Evolutionary conservation across 2,113 vertebrate species (phyloP), one percentile per base, ranked within the genome.

Genomic region (Brevimyrus niger): DNA sequence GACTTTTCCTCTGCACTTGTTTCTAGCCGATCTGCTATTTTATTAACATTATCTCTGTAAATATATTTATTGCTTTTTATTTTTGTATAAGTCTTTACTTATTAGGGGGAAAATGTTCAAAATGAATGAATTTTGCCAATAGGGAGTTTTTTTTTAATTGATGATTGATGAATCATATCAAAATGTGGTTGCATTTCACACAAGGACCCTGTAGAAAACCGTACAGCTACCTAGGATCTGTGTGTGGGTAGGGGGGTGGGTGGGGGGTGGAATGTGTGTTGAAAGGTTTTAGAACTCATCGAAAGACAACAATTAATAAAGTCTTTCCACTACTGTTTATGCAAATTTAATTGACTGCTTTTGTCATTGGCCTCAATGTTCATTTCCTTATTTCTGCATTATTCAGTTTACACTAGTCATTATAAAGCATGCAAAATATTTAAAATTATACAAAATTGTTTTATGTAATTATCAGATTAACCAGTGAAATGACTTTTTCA

Each of bases 1-100:
- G 44, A 21, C 13, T 3, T 38, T 38, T 53, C 46, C 19, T n/a
- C n/a, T 38, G 27, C 8, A 89, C 84, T 82, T 90, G 27, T 93
- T 91, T 82, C 90, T 91, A 31, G 89, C 90, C 73, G 47, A 84
- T 38, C 89, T 89, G 87, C 91, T 91, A 91, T 92, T 94, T 94
- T 94, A 93, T 93, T 92, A 93, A 94, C 92, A 93, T 90, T 92
- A 89, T 91, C 91, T 82, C 90, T 90, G 89, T 83, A 93, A 92
- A 93, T 86, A 90, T 91, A 93, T 92, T 92, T 91, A 92, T 92
- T 93, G 92, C 92, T 91, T 93, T 91, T 93, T 96, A 95, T 95
- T 96, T 96, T 95, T 95, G 65, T 95, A 95, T 91, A 86, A 92
- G 91, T 91, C 90, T 91, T 92, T 86, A 91, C 91, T 91, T 88